phyloP scores from a whole-genome alignment of 1,140 invertebrate genomes.

The Drosophila mayri region DNA sequence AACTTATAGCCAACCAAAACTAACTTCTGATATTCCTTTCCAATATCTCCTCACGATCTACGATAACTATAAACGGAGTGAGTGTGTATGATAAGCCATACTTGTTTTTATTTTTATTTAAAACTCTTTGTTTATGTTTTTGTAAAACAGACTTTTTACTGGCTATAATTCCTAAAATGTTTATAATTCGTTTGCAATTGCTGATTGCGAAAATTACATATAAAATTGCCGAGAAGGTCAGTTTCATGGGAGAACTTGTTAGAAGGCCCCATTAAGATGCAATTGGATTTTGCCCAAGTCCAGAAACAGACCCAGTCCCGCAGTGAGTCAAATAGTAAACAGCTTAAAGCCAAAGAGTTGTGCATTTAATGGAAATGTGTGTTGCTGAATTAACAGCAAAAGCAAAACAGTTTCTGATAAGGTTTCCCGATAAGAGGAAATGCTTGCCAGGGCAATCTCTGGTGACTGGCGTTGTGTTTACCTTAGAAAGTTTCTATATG shows the following conservation, averaged over 20 bases:
- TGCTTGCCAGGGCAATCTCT: not conserved
- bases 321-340: conserved; percentile 6
- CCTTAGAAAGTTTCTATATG: not conserved
- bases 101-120: too few relatives aligned
- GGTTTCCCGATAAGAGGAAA: conserved; percentile 1
- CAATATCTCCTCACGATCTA: not conserved
- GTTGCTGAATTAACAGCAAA: conserved; percentile 7
- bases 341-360: not conserved
- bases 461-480: not conserved
- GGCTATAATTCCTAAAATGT: conserved; percentile 1
- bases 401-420: conserved; percentile 10
- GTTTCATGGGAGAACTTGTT: conserved; percentile 31
- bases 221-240: conserved; percentile 23
- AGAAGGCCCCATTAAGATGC: conserved; percentile 1
- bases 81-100: conserved; percentile 7
- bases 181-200: conserved; percentile 1
- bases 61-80: conserved; percentile 1
- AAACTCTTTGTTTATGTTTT: too few relatives aligned
- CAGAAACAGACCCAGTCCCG: not conserved
- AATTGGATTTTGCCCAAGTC: conserved; percentile 15
- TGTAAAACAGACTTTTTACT: not conserved
- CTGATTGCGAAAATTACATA: conserved; percentile 13
- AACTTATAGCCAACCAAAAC: too few relatives aligned
- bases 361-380: conserved; percentile 19
- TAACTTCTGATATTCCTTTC: not conserved